These are phyloP conservation scores for Arenicola marina DNA, from an alignment of 2,888 invertebrate species.

Conservation along the genomic window DNA sequence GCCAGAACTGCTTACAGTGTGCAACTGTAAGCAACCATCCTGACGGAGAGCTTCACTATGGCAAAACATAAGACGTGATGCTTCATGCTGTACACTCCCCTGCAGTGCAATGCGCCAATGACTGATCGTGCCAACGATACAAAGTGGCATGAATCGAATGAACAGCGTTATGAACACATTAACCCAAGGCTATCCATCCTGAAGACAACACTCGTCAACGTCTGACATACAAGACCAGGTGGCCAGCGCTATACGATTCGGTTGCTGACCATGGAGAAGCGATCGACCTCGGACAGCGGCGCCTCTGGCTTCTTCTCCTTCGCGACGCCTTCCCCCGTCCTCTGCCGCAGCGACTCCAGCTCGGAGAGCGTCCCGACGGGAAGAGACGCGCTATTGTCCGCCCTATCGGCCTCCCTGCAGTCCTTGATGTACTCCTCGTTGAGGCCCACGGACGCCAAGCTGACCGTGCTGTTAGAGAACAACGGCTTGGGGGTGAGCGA, in stretches of 20 bases:
- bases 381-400: background rate
- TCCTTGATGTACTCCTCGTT: constrained; percentile 69
- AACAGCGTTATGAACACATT: too few species aligned
- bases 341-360: background rate
- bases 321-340: background rate
- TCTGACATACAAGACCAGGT: background rate
- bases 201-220: too few species aligned
- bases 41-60: too few species aligned
- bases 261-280: constrained; percentile 39
- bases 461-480: constrained; percentile 82
- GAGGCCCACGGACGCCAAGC: constrained; percentile 73
- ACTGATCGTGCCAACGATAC: too few species aligned
- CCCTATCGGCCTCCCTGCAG: background rate
- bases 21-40: too few species aligned
- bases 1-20: too few species aligned
- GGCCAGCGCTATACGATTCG: constrained; percentile 19
- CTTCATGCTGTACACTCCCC: too few species aligned
- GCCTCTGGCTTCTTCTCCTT: constrained; percentile 6
- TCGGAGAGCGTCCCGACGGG: background rate
- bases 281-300: constrained; percentile 36
- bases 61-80: too few species aligned
- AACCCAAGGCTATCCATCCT: too few species aligned
- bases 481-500: constrained; percentile 54
- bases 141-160: too few species aligned
- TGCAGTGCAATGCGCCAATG: too few species aligned